Evolutionary conservation across 2,888 invertebrate genomes (phyloP), one percentile per base, ranked within the genome.

Genomic region (Coleophora deauratella): DNA sequence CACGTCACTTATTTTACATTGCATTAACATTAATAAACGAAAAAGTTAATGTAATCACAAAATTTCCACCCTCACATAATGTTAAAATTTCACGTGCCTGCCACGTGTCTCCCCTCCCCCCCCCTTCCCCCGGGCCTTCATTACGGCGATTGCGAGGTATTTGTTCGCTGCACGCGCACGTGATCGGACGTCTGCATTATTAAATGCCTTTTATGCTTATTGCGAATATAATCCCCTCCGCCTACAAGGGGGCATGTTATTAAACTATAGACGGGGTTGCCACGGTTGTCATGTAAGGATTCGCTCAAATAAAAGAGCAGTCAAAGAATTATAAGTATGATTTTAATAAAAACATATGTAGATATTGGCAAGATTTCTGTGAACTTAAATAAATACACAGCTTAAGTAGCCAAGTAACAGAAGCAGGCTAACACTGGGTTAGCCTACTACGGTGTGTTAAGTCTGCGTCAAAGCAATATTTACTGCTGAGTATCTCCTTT

Each of bases 181-280:
- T 74, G 77, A 57, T 52, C 75, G 68, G 72, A 77, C 78, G 81
- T 75, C 71, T 85, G 81, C 81, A 85, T 85, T 84, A 85, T 84
- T 85, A 85, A 85, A 85, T 82, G 85, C 80, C 85, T 82, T 85
- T 84, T 79, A 85, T 74, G 77, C 79, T 82, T 84, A 82, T 84
- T 81, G 80, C 76, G 55, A 80, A 70, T 74, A 31, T 78, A 72
- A 79, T 52, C 55, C 62, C 69, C 75, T 66, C 62, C 60, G 57
- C 57, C 57, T 61, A 52, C 66, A 55, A 60, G 53, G 59, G 57
- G 61, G 59, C 60, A n/a, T 65, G 66, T 70, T 72, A 74, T 78
- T 77, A 79, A 79, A 75, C 69, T 65, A 52, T 47, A 49, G 50
- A 54, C 56, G 56, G 55, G 58, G 55, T 49, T 52, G 49, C 47